Base-by-base conservation (phyloP, 2,113 vertebrate genomes). In the Proteles cristata region DNA sequence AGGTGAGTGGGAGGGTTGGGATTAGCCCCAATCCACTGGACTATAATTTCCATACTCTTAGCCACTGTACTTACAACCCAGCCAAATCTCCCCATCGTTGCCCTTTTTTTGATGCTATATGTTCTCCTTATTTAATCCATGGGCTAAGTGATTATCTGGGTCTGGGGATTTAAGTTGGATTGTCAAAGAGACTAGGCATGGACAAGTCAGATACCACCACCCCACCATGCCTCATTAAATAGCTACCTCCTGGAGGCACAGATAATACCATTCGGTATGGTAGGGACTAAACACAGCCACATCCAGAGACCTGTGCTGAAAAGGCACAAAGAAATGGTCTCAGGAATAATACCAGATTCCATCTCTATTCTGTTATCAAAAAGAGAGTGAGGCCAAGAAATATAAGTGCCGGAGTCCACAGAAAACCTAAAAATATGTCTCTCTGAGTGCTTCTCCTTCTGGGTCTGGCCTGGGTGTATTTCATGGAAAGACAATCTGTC, bases 401-500 rank as follows among this genome's bases (percentile, higher is more conserved):
- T 53, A 39, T 5, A 17, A n/a, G 2, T 35, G 31, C 73, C 12
- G 2, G 63, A 35, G 14, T 73, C 71, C n/a, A n/a, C 0, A 1
- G 94, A 90, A 96, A 88, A n/a, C 45, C 50, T 68, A 73, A 86
- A 73, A 86, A 74, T 17, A 33, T 0, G 1, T 58, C 43, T 95
- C 48, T 73, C 84, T 80, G 77, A 53, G 50, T 53, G 79, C 48
- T 92, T 94, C 87, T 84, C 61, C 66, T 88, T 83, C 80, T 85
- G 92, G 53, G 31, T 79, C 81, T 81, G 85, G 50, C 74, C 31
- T 71, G 63, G n/a, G 48, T 63, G 1, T 71, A 73, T 50, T 92
- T 96, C 77, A 90, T 53, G 66, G 88, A 95, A 96, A 97, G 88
- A 88, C 43, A 48, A 81, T n/a, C 82, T 96, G 85, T 96, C 91